Evolutionary conservation across 1,140 invertebrate genomes (phyloP), one percentile per base, ranked within the genome.

Genomic region (Leptopilina boulardi): DNA sequence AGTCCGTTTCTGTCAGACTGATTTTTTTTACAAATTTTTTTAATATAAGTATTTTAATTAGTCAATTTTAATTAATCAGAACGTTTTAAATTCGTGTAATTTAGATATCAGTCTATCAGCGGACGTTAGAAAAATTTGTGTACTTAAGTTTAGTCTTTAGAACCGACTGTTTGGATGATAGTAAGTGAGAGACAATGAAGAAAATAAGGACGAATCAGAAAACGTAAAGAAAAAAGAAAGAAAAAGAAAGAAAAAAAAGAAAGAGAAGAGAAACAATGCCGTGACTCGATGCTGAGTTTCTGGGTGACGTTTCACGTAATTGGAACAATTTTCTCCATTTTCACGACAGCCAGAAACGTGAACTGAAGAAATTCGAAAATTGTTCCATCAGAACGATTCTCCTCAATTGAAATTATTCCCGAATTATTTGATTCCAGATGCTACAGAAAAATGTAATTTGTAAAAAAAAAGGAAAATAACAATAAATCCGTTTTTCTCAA

Each of bases 301-400:
- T 79, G 74, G 82, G 82, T 85, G 85, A 86, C 84, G 82, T 84
- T 78, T 81, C 82, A 80, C 81, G 82, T 87, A 87, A 87, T 87
- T 87, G 86, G 85, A 86, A 84, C 83, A 80, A 84, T 80, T 81
- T 80, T 71, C 79, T 83, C 76, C 77, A 80, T 84, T 84, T 84
- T 81, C 82, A 77, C 81, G 82, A 82, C 84, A 80, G 78, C 77
- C 78, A 77, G 77, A 78, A 71, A 79, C 82, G 71, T 77, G 76
- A 51, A 75, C 80, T 74, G 54, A 80, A 80, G 79, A 83, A 81
- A 84, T 82, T 83, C 80, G 77, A 83, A 85, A 82, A 81, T 80
- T 72, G 74, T 73, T 75, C 80, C 73, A 77, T 77, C 73, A 77
- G 79, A 80, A 81, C 76, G 76, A 71, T 77, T 81, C 71, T 34